A percentile compares a stretch with the other conserved stretches of the same genome.
These are phyloP conservation scores for Ceratosolen solmsi DNA, from an alignment of 1,140 invertebrate species.

Conservation along the genomic window DNA sequence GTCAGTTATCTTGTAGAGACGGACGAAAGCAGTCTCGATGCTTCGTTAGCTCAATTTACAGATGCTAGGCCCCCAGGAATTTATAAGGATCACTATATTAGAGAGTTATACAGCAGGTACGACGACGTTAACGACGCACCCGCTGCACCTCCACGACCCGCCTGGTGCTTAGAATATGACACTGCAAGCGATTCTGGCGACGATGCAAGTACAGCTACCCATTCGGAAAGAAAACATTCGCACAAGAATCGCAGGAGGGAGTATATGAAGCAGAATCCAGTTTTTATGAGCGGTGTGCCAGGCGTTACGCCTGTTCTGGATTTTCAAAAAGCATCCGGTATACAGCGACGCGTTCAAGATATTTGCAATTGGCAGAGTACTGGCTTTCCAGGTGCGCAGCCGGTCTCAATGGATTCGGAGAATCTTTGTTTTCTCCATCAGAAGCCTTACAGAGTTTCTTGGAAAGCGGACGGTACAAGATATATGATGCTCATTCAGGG, in stretches of 20 bases:
- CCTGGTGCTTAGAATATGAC: constrained; percentile 84
- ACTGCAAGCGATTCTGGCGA: constrained; percentile 70
- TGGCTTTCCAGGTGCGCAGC: constrained; percentile 97
- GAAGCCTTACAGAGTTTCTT: constrained; percentile 95
- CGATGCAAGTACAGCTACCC: no score
- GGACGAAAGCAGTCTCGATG: constrained; percentile 84
- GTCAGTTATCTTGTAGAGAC: constrained; percentile 91
- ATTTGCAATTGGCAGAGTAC: constrained; percentile 86
- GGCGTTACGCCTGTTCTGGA: constrained; percentile 80
- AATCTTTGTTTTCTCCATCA: constrained; percentile 86
- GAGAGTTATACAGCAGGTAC: constrained; percentile 83
- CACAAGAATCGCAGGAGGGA: constrained; percentile 68
- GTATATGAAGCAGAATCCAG: constrained; percentile 76
- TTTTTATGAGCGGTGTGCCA: constrained; percentile 87
- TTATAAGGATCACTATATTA: constrained; percentile 85
- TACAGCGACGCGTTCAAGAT: constrained; percentile 85
- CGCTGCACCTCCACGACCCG: constrained; percentile 82
- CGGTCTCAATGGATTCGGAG: constrained; percentile 93
- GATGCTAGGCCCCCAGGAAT: constrained; percentile 82
- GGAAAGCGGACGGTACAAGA: constrained; percentile 98
- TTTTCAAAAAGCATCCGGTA: constrained; percentile 76
- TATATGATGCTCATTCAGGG: constrained; percentile 98
- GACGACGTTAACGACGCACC: constrained; percentile 83
- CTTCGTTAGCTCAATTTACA: constrained; percentile 86
- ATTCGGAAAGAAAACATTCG: background rate